Percentiles rank a stretch among this genome's conserved stretches.
These are phyloP conservation scores for Ciona savignyi DNA, from an alignment of 23 tunicate species.

Conservation along the genomic window DNA sequence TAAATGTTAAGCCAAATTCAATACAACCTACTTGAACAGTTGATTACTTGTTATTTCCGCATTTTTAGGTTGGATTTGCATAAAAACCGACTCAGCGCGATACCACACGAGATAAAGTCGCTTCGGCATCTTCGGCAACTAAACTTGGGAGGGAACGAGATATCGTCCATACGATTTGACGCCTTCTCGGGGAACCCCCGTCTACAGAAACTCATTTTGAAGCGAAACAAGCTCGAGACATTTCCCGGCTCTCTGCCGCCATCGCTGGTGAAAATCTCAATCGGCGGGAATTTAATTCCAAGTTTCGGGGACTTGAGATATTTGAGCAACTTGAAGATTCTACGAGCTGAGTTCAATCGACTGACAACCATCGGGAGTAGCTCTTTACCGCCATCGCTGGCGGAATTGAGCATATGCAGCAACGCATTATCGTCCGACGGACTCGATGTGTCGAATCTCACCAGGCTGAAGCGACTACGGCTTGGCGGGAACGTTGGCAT, in stretches of 20 bases:
- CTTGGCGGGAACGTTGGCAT: not conserved
- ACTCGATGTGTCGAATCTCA: not conserved
- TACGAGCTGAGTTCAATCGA: not conserved
- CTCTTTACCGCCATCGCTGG: not conserved
- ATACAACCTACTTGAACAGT: too few relatives aligned
- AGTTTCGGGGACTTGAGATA: constrained; percentile 5
- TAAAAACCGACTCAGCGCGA: not conserved
- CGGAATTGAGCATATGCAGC: not conserved
- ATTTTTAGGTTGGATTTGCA: not conserved
- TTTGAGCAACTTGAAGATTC: not conserved
- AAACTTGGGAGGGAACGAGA: constrained; percentile 1
- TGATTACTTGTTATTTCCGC: not conserved
- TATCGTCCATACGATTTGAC: not conserved
- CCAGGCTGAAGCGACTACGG: not conserved
- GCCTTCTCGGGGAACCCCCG: not conserved
- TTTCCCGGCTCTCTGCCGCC: not conserved
- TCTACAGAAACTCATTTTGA: not conserved
- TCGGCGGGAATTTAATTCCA: constrained; percentile 1
- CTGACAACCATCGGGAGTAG: not conserved
- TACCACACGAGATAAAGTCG: not conserved
- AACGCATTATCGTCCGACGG: not conserved
- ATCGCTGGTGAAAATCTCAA: not conserved
- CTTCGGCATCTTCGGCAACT: not conserved
- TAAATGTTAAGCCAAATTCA: too few relatives aligned
- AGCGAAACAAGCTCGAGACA: not conserved